Evolutionary conservation across 92 coral and sea anemone species (phyloP).

Genomic region (Zoanthus sociatus): DNA sequence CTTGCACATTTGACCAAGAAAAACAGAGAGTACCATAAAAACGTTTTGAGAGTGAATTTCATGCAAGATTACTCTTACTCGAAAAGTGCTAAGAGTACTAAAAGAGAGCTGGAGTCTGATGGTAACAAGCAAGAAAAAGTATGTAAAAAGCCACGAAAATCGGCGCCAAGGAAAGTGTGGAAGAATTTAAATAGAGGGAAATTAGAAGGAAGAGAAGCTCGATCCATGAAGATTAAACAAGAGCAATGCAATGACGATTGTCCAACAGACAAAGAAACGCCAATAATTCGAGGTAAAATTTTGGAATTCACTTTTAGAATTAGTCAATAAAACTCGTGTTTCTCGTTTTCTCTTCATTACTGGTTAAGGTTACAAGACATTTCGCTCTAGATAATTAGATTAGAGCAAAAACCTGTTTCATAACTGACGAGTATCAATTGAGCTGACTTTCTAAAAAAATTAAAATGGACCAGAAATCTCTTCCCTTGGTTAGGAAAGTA

Average conservation of each 20-base stretch:
- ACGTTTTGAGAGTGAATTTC: not conserved
- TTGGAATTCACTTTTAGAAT: not conserved
- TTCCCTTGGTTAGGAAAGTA: no score
- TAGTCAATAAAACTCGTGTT: not conserved
- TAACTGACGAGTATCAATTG: no score
- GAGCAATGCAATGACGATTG: not conserved
- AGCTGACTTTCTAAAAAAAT: no score
- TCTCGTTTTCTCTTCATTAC: not conserved
- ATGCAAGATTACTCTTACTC: not conserved
- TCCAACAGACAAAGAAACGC: not conserved
- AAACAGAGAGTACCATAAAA: conserved; percentile 12
- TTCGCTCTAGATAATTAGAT: not conserved
- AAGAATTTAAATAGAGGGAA: not conserved
- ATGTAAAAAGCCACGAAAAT: conserved; percentile 34
- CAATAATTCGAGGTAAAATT: not conserved
- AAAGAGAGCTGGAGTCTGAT: not conserved
- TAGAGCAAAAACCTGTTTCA: no score
- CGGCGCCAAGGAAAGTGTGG: conserved; percentile 23
- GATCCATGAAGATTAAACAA: not conserved
- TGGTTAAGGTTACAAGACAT: not conserved
- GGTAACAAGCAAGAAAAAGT: not conserved
- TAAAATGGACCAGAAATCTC: no score
- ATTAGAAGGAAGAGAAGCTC: not conserved
- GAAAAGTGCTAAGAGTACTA: not conserved
- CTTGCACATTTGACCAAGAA: conserved; percentile 7